Evolutionary conservation across 2,113 vertebrate species (phyloP).

Genomic region (Labeo rohita): DNA sequence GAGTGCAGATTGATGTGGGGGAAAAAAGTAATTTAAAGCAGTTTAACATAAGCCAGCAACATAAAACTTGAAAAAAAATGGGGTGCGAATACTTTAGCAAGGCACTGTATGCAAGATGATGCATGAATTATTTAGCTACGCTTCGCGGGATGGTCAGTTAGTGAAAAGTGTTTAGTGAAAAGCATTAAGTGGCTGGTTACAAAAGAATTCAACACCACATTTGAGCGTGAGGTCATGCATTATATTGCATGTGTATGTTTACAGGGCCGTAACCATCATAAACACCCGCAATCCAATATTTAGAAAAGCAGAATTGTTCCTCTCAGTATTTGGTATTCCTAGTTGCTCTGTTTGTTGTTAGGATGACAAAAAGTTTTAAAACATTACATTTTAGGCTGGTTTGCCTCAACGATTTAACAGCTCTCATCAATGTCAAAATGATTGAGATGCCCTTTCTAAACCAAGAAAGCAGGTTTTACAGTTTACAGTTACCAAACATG

Average conservation of each 20-base stretch:
- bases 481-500: neutral
- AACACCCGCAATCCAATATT: neutral
- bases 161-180: neutral
- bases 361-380: neutral
- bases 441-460: neutral
- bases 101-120: neutral
- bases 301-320: neutral
- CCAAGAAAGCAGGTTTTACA: neutral
- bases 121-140: neutral
- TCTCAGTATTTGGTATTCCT: neutral
- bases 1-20: too few species aligned
- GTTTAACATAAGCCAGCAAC: too few species aligned
- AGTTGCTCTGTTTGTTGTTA: neutral
- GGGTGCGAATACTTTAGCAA: too few species aligned
- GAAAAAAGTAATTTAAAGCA: too few species aligned
- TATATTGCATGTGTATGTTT: slow-evolving; percentile 28
- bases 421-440: neutral
- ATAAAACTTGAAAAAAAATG: too few species aligned
- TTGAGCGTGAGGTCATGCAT: neutral
- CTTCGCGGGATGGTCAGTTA: neutral
- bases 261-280: neutral
- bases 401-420: neutral
- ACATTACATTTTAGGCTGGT: neutral
- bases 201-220: neutral
- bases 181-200: neutral